phyloP scores from a whole-genome alignment of 2,113 vertebrate species.

The Egretta garzetta region DNA sequence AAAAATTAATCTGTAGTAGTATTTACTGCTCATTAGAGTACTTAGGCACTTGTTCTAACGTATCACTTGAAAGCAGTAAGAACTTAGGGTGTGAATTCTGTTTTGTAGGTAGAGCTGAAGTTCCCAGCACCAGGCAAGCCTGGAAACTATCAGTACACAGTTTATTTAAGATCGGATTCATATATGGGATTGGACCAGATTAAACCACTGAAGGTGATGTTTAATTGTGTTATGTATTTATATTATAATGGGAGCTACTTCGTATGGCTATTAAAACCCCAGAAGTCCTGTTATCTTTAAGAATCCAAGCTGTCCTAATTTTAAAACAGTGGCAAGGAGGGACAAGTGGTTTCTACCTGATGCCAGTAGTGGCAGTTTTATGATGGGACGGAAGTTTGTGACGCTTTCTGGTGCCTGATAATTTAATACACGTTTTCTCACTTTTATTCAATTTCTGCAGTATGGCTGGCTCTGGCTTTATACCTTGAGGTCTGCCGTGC shows the following conservation, averaged over 20 bases:
- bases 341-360: neutral
- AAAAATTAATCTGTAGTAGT: neutral
- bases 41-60: neutral
- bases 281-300: neutral
- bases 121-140: conserved; percentile 97
- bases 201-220: conserved; percentile 92
- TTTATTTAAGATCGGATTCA: conserved; percentile 95
- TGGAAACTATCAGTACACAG: conserved; percentile 97
- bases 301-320: neutral
- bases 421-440: neutral
- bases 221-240: neutral
- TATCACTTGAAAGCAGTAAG: neutral
- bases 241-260: neutral
- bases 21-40: neutral
- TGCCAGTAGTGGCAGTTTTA: neutral
- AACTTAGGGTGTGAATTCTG: neutral
- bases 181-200: conserved; percentile 96
- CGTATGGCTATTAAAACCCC: neutral
- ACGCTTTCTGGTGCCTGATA: neutral
- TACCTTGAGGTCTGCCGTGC: neutral
- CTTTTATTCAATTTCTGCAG: neutral
- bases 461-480: neutral
- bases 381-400: neutral
- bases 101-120: conserved; percentile 93
- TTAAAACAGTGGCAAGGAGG: neutral